Conservation (phyloP, 2,888 invertebrate genomes). For the Adelognathus sp. region DNA sequence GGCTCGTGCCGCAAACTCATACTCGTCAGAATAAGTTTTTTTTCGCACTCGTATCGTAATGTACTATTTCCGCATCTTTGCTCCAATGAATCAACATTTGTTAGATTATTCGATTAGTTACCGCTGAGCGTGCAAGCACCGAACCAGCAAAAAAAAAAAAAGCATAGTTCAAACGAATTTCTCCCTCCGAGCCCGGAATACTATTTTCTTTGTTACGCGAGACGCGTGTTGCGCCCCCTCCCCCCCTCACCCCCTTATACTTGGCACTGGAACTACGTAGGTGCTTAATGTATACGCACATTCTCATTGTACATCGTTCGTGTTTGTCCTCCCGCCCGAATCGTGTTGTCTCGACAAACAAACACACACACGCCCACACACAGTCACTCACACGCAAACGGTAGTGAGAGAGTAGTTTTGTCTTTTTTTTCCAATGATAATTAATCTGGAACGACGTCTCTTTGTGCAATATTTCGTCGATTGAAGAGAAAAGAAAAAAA, state of each 20-base stretch:
- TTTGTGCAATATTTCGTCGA: too few relatives aligned
- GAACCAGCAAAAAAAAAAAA: slow-evolving; percentile 69
- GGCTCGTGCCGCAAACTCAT: too few relatives aligned
- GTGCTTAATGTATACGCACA: slow-evolving; percentile 61
- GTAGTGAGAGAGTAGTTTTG: too few relatives aligned
- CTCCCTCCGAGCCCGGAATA: slow-evolving; percentile 19
- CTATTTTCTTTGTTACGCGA: slow-evolving; percentile 43
- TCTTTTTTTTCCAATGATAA: too few relatives aligned
- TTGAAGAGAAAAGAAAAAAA: too few relatives aligned
- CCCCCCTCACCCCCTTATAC: slow-evolving; percentile 12
- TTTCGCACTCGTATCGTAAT: background rate
- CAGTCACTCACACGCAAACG: too few relatives aligned
- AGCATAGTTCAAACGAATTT: slow-evolving; percentile 50
- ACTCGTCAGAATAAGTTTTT: too few relatives aligned
- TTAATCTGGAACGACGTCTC: too few relatives aligned
- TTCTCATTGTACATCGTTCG: slow-evolving; percentile 56
- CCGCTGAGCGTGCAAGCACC: slow-evolving; percentile 77
- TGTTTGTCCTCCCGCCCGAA: slow-evolving; percentile 17
- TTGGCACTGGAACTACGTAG: slow-evolving; percentile 64
- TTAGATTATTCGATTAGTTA: slow-evolving; percentile 76
- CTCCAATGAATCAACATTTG: slow-evolving; percentile 71
- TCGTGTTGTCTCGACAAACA: slow-evolving; percentile 29
- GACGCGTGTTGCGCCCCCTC: too few relatives aligned
- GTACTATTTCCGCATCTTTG: slow-evolving; percentile 50
- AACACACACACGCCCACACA: slow-evolving; percentile 16